Conservation (phyloP, 2,888 invertebrate species). For the Osedax fenrisi region DNA sequence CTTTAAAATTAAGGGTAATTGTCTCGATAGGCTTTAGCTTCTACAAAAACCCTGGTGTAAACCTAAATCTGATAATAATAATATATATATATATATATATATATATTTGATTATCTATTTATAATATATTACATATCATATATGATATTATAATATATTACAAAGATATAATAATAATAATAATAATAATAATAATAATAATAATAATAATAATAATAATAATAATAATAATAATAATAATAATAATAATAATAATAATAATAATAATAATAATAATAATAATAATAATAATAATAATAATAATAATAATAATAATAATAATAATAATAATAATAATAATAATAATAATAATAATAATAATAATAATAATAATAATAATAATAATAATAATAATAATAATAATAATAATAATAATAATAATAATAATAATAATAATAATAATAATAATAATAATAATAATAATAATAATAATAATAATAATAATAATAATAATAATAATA, state of each 20-base stretch:
- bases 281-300: conserved; percentile 16
- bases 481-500: conserved; percentile 8
- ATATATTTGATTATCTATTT: too few species aligned
- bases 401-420: conserved; percentile 16
- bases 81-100: too few species aligned
- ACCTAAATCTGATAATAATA: too few species aligned
- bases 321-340: conserved; percentile 16
- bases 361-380: conserved; percentile 16
- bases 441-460: conserved; percentile 16
- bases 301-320: conserved; percentile 16
- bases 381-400: conserved; percentile 10
- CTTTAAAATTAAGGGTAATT: too few species aligned
- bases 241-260: conserved; percentile 16
- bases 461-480: conserved; percentile 16
- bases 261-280: conserved; percentile 13
- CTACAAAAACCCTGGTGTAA: too few species aligned
- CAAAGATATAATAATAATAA: too few species aligned
- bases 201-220: neutral
- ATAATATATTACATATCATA: too few species aligned
- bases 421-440: conserved; percentile 10
- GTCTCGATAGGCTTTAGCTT: too few species aligned
- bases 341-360: conserved; percentile 16
- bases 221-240: conserved; percentile 9
- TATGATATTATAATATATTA: too few species aligned
- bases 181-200: conserved; percentile 2